phyloP scores from a whole-genome alignment of 2,888 invertebrate species.

The Omphaloscelis lunosa region DNA sequence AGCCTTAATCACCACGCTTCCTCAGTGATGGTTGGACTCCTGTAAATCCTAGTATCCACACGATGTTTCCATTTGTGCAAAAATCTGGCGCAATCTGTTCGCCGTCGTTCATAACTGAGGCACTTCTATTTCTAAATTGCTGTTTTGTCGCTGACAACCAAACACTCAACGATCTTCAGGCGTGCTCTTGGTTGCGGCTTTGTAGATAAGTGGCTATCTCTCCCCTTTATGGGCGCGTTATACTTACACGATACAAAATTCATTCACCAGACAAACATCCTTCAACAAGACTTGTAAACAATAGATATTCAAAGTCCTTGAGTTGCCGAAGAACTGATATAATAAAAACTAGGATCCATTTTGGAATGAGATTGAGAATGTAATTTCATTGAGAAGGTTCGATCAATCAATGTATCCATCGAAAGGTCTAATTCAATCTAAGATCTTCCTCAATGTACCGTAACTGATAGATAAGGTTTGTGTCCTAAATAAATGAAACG shows the following conservation, averaged over 20 bases:
- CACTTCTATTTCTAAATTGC: constrained; percentile 35
- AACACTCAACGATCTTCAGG: constrained; percentile 51
- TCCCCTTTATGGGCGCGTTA: constrained; percentile 33
- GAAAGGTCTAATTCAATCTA: constrained; percentile 32
- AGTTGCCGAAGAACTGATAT: not conserved
- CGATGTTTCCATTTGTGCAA: not conserved
- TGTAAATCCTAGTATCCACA: not conserved
- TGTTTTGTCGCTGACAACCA: constrained; percentile 44
- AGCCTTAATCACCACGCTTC: not conserved
- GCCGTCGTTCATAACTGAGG: constrained; percentile 18
- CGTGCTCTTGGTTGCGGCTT: constrained; percentile 44
- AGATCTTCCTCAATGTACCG: constrained; percentile 29
- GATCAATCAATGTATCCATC: constrained; percentile 12
- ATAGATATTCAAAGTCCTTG: not conserved
- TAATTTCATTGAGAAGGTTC: constrained; percentile 26
- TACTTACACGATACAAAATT: constrained; percentile 18
- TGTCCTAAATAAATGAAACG: constrained; percentile 35
- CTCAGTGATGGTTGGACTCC: not conserved
- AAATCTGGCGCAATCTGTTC: constrained; percentile 1
- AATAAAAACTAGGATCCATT: not conserved
- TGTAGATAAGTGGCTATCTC: constrained; percentile 54
- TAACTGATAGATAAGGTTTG: constrained; percentile 23
- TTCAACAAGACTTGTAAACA: not conserved
- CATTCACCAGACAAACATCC: constrained; percentile 17
- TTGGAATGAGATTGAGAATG: constrained; percentile 15